phyloP scores from a whole-genome alignment of 2,797 vertebrate species.

The Myotis vivesi region DNA sequence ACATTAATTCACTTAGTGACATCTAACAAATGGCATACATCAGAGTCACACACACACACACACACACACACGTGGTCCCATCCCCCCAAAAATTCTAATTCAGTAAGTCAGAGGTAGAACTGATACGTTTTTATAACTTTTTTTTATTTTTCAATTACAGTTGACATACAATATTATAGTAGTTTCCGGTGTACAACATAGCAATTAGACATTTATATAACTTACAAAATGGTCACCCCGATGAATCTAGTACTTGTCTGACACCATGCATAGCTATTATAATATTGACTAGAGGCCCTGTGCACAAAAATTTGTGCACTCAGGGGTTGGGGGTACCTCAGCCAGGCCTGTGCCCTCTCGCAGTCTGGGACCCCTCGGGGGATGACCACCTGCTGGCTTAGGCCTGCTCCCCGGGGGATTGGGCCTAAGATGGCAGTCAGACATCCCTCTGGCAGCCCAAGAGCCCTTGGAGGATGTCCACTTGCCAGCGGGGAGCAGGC shows the following conservation, averaged over 20 bases:
- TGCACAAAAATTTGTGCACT: no score
- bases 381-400: no score
- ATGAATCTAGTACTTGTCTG: not conserved
- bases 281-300: not conserved
- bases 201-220: not conserved
- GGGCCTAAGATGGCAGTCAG: no score
- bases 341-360: no score
- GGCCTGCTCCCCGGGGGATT: no score
- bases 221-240: not conserved
- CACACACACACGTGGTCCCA: not conserved
- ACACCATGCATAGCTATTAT: not conserved
- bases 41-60: no score
- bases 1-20: conserved; percentile 6
- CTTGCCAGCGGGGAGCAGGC: no score
- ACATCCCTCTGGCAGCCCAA: no score
- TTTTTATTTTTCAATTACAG: not conserved
- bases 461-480: no score
- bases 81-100: not conserved
- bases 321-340: no score
- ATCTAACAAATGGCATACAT: not conserved
- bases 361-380: no score
- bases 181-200: not conserved
- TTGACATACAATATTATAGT: not conserved
- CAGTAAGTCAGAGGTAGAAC: not conserved
- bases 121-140: not conserved